Evolutionary conservation across 2,888 invertebrate genomes (phyloP).

Genomic region (Nudaria mundana): DNA sequence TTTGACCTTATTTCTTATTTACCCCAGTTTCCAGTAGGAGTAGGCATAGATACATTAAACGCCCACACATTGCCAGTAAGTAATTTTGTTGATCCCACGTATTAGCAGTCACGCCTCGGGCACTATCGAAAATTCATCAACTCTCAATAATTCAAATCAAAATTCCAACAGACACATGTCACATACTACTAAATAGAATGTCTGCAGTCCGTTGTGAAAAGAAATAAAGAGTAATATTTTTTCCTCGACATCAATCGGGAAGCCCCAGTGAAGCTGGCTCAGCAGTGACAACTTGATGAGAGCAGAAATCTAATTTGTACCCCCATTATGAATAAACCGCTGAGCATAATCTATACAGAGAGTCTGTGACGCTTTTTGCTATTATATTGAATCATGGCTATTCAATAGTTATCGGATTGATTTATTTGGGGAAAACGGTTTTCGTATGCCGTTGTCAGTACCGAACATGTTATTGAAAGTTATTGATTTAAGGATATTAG

Average conservation of each 20-base stretch:
- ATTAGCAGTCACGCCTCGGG: no score
- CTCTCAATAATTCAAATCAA: no score
- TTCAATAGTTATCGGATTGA: slow-evolving; percentile 1
- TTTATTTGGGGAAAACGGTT: slow-evolving; percentile 2
- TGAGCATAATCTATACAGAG: slow-evolving; percentile 14
- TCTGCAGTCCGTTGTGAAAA: no score
- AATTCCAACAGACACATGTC: no score
- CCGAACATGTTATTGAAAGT: background rate
- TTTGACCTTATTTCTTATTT: no score
- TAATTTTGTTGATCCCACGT: no score
- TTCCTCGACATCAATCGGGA: slow-evolving; percentile 3
- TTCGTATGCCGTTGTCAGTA: background rate
- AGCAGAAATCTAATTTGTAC: slow-evolving; percentile 27
- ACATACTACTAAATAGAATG: no score
- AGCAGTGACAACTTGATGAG: slow-evolving; percentile 22
- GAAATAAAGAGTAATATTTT: slow-evolving; percentile 4
- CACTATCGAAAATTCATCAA: no score
- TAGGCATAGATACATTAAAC: no score
- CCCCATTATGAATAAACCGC: slow-evolving; percentile 24
- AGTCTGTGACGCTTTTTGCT: slow-evolving; percentile 1
- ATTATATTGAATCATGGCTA: slow-evolving; percentile 3
- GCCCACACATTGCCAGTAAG: no score
- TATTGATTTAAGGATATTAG: background rate
- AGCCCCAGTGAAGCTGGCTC: slow-evolving; percentile 5
- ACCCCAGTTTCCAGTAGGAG: no score